phyloP scores from a whole-genome alignment of 2,888 invertebrate species.

The Molorchus minor region DNA sequence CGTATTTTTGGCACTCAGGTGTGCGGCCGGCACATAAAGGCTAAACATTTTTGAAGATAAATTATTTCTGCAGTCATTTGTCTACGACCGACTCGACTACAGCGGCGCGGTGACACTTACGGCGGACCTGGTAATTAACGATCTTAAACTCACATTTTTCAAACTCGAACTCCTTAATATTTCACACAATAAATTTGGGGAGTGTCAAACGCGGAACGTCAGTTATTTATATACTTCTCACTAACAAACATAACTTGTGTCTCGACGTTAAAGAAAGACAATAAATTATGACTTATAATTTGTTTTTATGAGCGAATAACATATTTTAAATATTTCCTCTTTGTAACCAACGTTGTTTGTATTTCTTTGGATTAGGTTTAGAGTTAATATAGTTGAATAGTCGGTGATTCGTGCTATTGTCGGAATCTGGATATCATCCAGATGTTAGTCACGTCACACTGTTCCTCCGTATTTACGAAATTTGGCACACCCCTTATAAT shows the following conservation, averaged over 20 bases:
- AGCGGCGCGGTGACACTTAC: conserved; percentile 61
- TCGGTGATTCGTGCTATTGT: conserved; percentile 17
- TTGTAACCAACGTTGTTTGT: conserved; percentile 10
- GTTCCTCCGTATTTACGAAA: conserved; percentile 10
- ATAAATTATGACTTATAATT: conserved; percentile 35
- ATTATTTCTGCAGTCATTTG: conserved; percentile 62
- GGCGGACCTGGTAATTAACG: conserved; percentile 63
- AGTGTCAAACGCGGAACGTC: conserved; percentile 56
- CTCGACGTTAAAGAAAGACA: conserved; percentile 17
- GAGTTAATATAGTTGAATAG: conserved; percentile 8
- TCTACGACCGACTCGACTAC: conserved; percentile 59
- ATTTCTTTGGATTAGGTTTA: background rate
- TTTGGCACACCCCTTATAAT: conserved; percentile 18
- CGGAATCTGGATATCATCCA: conserved; percentile 20
- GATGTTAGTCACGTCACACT: conserved; percentile 2
- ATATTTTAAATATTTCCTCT: conserved; percentile 18
- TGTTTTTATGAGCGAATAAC: conserved; percentile 30
- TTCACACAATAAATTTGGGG: conserved; percentile 62
- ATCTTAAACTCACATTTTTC: conserved; percentile 63
- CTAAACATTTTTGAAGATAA: conserved; percentile 54
- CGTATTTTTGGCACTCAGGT: conserved; percentile 40
- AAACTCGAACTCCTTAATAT: conserved; percentile 60
- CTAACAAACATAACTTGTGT: conserved; percentile 34
- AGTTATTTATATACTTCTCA: conserved; percentile 51
- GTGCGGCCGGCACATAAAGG: conserved; percentile 26